A percentile compares a stretch with the other conserved stretches of the same genome.
Conservation (phyloP, 2,888 invertebrate genomes). For the Phyllotreta cruciferae region DNA sequence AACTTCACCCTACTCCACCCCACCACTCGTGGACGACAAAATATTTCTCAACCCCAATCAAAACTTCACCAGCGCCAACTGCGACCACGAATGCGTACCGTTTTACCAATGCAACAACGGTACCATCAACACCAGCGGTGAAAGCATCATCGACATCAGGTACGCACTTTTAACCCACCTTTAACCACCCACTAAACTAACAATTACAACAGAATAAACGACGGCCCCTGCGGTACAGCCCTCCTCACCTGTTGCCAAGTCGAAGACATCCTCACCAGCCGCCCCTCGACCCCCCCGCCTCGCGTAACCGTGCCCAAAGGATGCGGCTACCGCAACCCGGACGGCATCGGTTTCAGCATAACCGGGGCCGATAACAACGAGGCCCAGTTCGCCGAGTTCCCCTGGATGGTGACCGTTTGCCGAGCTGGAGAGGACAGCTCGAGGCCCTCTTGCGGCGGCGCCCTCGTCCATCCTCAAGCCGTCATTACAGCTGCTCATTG, state of each 20-base stretch:
- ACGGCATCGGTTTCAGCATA: slow-evolving; percentile 77
- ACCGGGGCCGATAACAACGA: slow-evolving; percentile 70
- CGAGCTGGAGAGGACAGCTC: slow-evolving; percentile 34
- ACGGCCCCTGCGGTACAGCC: slow-evolving; percentile 58
- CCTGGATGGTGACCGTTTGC: slow-evolving; percentile 79
- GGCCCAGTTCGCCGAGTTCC: slow-evolving; percentile 79
- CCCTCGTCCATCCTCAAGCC: slow-evolving; percentile 75
- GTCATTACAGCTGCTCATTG: slow-evolving; percentile 85
- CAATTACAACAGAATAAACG: slow-evolving; percentile 16
- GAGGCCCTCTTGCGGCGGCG: slow-evolving; percentile 75
- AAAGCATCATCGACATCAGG: slow-evolving; percentile 78
- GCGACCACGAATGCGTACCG: slow-evolving; percentile 67
- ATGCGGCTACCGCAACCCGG: slow-evolving; percentile 71
- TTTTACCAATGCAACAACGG: slow-evolving; percentile 76
- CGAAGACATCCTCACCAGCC: slow-evolving; percentile 45
- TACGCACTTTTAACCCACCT: slow-evolving; percentile 46
- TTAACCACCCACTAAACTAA: no score
- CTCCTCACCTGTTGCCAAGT: slow-evolving; percentile 65
- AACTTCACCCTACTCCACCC: neutral
- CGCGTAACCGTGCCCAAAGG: slow-evolving; percentile 53
- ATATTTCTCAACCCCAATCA: neutral
- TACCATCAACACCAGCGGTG: slow-evolving; percentile 73
- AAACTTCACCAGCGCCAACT: slow-evolving; percentile 60
- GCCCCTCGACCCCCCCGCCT: slow-evolving; percentile 44
- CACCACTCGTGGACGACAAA: neutral